Evolutionary conservation across 1,140 invertebrate species (phyloP).

Genomic region (Centruroides sculpturatus): DNA sequence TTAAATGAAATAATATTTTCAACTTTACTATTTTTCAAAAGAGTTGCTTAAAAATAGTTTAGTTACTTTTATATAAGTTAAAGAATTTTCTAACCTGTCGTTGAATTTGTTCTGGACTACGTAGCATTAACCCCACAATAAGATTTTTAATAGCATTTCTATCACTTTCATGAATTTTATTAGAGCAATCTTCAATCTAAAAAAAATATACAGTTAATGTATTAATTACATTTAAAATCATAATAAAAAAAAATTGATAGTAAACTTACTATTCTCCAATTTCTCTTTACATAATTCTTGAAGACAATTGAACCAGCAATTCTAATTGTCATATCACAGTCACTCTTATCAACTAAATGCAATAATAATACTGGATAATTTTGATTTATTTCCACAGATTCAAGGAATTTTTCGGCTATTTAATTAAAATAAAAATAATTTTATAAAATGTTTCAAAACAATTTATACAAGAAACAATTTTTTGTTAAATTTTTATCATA

Average conservation of each 20-base stretch:
- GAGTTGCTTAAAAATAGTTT: neutral
- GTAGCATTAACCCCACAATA: constrained; percentile 85
- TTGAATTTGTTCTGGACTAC: constrained; percentile 74
- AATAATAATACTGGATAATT: constrained; percentile 79
- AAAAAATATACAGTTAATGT: neutral
- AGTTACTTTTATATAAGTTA: constrained; percentile 4
- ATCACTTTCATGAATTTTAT: constrained; percentile 68
- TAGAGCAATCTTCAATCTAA: constrained; percentile 58
- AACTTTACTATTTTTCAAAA: too few relatives aligned
- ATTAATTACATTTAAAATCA: too few relatives aligned
- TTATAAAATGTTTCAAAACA: too few relatives aligned
- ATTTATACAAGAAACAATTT: too few relatives aligned
- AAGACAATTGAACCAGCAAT: constrained; percentile 81
- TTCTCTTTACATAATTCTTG: constrained; percentile 91
- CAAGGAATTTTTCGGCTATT: constrained; percentile 78
- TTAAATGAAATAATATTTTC: too few relatives aligned
- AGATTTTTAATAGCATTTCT: constrained; percentile 61
- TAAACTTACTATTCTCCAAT: constrained; percentile 71
- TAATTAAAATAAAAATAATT: neutral
- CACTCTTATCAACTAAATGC: constrained; percentile 60
- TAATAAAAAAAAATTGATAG: constrained; percentile 2
- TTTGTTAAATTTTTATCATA: too few relatives aligned
- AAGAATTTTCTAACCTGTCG: constrained; percentile 45
- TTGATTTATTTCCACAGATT: constrained; percentile 74
- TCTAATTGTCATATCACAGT: constrained; percentile 58